Base-by-base conservation (phyloP, 2,888 invertebrate genomes). In the Hanleya hanleyi region DNA sequence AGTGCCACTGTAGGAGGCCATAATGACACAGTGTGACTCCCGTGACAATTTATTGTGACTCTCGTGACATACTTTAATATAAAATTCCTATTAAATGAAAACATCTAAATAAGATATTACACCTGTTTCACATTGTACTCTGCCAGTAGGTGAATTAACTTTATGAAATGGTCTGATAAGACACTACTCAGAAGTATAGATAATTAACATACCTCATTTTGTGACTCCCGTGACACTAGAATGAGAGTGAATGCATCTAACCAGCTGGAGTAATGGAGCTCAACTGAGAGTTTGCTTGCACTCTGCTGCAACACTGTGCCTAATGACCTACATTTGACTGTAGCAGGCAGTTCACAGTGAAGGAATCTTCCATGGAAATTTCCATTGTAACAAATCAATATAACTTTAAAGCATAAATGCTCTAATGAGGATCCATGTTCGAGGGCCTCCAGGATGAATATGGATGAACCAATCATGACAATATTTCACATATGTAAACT, bases 141-240 rank as follows among this genome's bases (percentile, higher is more conserved):
- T 12, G 41, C 41, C 18, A 41, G 41, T 41, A 12, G 9, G 41
- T 41, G 41, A 41, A 41, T 12, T 41, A 41, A 9, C 41, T 41
- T 41, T n/a, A 41, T 9, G 9, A 41, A 41, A 18, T 41, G 9
- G 9, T 41, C 18, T 41, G 41, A 18, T 18, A 41, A 41, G 9
- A 9, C 18, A 41, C 18, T 41, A 41, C 9, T 41, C 18, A 12
- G 41, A 41, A 18, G 18, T 41, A 9, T 18, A 51, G 22, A 51
- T n/a, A 51, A 51, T n/a, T n/a, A 51, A 51, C 51, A 51, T 51
- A 51, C 51, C 51, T 22, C 7, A 51, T 51, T 18, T 18, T 51
- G 51, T 51, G 51, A 51, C 51, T 51, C 51, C 51, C 26, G 51
- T 51, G 51, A 51, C 51, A 51, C 51, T 18, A 51, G 22, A 51